Evolutionary conservation across 2,888 invertebrate genomes (phyloP).

Genomic region (Tenthredo amoena): DNA sequence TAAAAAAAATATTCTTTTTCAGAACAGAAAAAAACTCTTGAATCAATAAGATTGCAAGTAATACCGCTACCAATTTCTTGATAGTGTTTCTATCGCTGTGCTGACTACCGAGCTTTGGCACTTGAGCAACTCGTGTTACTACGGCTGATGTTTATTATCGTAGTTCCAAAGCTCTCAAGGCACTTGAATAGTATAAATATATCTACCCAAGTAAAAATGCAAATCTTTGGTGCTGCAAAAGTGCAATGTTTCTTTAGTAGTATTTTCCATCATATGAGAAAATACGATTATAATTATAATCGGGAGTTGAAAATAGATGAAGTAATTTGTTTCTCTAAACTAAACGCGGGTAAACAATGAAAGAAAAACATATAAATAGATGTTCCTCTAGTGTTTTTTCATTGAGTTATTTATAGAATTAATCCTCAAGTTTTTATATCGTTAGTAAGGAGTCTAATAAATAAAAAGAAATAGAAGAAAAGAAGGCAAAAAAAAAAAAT

Average conservation of each 20-base stretch:
- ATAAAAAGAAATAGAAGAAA: not conserved
- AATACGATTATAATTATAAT: not conserved
- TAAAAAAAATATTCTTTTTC: not conserved
- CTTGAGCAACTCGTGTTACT: constrained; percentile 11
- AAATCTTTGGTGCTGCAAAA: constrained; percentile 2
- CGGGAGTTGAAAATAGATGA: not conserved
- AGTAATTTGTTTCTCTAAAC: not conserved
- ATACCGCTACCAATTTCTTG: not conserved
- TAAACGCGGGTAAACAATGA: constrained; percentile 6
- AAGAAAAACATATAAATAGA: constrained; percentile 15
- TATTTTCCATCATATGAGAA: not conserved
- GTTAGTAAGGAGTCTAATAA: not conserved
- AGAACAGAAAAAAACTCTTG: not conserved
- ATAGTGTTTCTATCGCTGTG: not conserved
- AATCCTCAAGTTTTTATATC: constrained; percentile 9
- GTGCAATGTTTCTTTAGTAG: not conserved
- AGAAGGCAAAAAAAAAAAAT: not conserved
- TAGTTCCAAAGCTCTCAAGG: constrained; percentile 56
- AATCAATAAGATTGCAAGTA: not conserved
- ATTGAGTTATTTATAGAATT: constrained; percentile 30
- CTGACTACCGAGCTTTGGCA: constrained; percentile 34
- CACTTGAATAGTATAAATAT: constrained; percentile 61
- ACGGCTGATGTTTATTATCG: constrained; percentile 51
- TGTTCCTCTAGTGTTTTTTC: constrained; percentile 18
- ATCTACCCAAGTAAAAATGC: constrained; percentile 39